These are phyloP conservation scores for Xestia c-nigrum DNA, from an alignment of 2,888 invertebrate species.

Conservation along the genomic window DNA sequence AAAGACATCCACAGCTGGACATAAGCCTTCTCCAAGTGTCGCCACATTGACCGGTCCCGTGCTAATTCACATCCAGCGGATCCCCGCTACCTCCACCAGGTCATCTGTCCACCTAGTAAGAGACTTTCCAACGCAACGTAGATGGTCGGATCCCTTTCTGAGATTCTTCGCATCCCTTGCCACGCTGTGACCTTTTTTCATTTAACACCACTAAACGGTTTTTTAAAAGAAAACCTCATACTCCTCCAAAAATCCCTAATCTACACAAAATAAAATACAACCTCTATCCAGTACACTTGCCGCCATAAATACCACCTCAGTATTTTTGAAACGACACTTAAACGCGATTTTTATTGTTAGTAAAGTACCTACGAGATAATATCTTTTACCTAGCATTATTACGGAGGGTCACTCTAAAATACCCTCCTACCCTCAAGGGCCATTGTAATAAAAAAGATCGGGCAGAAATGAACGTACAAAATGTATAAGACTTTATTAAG, in stretches of 20 bases:
- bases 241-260: not conserved
- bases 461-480: slow-evolving; percentile 63
- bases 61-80: no score
- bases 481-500: slow-evolving; percentile 70
- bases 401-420: slow-evolving; percentile 70
- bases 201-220: not conserved
- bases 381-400: slow-evolving; percentile 76
- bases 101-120: no score
- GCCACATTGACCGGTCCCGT: no score
- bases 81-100: no score
- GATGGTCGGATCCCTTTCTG: no score
- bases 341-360: slow-evolving; percentile 74
- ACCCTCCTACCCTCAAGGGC: slow-evolving; percentile 70
- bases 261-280: slow-evolving; percentile 27
- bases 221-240: not conserved
- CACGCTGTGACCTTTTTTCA: not conserved
- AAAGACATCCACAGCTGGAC: no score
- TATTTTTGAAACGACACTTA: slow-evolving; percentile 72
- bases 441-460: slow-evolving; percentile 68
- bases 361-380: slow-evolving; percentile 77
- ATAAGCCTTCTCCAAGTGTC: no score
- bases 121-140: no score
- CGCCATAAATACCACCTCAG: slow-evolving; percentile 51
- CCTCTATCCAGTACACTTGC: slow-evolving; percentile 25
- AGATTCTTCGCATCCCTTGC: no score